Evolutionary conservation across 2,888 invertebrate genomes (phyloP).

Genomic region (Orthosia incerta): DNA sequence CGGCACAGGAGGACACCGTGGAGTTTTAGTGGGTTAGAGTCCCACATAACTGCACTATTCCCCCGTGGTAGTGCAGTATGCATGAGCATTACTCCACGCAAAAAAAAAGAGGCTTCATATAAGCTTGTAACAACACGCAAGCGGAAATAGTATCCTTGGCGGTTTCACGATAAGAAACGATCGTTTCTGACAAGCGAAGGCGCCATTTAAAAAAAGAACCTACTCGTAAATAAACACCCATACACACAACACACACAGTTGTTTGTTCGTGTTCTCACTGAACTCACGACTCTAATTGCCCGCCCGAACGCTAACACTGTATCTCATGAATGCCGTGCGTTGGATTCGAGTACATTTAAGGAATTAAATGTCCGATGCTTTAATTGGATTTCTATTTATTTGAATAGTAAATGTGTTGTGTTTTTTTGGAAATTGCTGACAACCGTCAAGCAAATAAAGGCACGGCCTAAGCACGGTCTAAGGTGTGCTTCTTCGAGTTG

Average conservation of each 20-base stretch:
- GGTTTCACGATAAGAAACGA: no score
- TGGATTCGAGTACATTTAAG: slow-evolving; percentile 34
- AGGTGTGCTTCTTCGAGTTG: no score
- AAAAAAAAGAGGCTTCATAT: not conserved
- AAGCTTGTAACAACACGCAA: not conserved
- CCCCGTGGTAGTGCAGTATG: no score
- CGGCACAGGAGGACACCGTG: no score
- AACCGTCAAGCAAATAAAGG: no score
- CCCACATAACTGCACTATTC: no score
- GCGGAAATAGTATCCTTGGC: not conserved
- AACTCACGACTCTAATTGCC: slow-evolving; percentile 27
- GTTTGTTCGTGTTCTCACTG: not conserved
- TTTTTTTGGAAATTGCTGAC: not conserved
- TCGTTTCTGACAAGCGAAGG: not conserved
- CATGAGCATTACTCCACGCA: no score
- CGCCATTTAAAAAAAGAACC: not conserved
- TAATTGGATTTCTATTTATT: slow-evolving; percentile 18
- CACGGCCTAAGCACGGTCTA: no score
- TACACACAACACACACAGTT: not conserved
- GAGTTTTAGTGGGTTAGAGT: no score
- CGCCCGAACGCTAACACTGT: slow-evolving; percentile 25
- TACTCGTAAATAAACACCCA: slow-evolving; percentile 6
- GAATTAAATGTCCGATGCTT: slow-evolving; percentile 34
- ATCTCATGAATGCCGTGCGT: slow-evolving; percentile 43
- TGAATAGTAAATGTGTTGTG: not conserved